Evolutionary conservation across 1,140 invertebrate genomes (phyloP).

Genomic region (Acyrthosiphon pisum): DNA sequence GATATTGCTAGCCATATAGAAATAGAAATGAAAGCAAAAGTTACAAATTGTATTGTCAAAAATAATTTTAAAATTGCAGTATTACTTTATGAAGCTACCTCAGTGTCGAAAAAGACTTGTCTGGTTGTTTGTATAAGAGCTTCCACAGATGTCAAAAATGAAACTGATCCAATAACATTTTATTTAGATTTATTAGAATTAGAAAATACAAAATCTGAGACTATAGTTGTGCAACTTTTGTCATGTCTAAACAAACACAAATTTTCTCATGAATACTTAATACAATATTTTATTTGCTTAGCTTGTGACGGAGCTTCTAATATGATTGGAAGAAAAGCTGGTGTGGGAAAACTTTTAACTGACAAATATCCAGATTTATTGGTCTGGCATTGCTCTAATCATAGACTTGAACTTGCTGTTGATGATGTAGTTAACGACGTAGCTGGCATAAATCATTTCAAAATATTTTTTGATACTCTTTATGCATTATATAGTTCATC

Average conservation of each 20-base stretch:
- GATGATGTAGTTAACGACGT: constrained; percentile 24
- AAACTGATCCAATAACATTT: constrained; percentile 9
- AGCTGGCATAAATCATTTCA: constrained; percentile 30
- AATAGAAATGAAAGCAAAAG: constrained; percentile 27
- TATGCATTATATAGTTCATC: constrained; percentile 30
- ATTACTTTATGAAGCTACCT: constrained; percentile 39
- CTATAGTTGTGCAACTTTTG: constrained; percentile 20
- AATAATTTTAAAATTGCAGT: constrained; percentile 19
- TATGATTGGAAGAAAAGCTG: constrained; percentile 35
- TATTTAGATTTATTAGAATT: constrained; percentile 35
- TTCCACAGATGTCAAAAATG: constrained; percentile 29
- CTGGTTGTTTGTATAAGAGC: constrained; percentile 28
- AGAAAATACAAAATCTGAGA: constrained; percentile 28
- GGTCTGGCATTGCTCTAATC: constrained; percentile 40
- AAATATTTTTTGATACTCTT: constrained; percentile 33
- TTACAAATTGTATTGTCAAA: constrained; percentile 27
- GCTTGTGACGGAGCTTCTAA: constrained; percentile 22
- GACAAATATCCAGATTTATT: constrained; percentile 31
- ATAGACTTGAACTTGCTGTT: constrained; percentile 5
- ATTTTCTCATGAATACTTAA: constrained; percentile 31
- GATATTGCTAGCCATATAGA: constrained; percentile 28
- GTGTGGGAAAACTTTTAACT: constrained; percentile 19
- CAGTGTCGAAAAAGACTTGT: constrained; percentile 27
- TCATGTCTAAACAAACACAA: constrained; percentile 15
- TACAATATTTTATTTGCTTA: constrained; percentile 19